Conservation (phyloP, 2,113 vertebrate genomes). For the Caretta caretta region DNA sequence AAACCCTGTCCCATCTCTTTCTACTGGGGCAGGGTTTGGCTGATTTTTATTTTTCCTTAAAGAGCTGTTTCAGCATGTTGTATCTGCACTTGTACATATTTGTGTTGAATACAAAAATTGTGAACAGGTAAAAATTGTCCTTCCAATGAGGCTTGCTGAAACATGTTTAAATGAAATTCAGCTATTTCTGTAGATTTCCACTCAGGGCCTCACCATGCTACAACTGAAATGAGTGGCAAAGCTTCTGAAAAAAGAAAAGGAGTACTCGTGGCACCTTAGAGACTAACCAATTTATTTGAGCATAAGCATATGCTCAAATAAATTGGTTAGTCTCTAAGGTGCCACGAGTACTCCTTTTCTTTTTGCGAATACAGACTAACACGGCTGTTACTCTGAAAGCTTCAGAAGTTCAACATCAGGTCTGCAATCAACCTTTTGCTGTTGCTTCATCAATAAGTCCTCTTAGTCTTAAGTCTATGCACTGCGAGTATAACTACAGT, state of each 20-base stretch:
- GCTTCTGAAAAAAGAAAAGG: not conserved
- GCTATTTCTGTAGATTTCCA: not conserved
- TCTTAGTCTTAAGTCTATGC: not conserved
- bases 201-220: not conserved
- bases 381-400: not conserved
- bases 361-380: too few species aligned
- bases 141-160: not conserved
- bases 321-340: too few species aligned
- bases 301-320: too few species aligned
- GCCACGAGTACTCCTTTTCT: too few species aligned
- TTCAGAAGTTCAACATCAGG: not conserved
- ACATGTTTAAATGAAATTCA: not conserved
- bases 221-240: not conserved
- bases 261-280: too few species aligned
- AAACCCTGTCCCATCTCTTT: not conserved
- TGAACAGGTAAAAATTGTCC: not conserved
- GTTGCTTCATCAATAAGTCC: not conserved
- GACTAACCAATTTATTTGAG: too few species aligned
- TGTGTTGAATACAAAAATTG: not conserved
- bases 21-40: not conserved
- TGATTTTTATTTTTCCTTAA: not conserved
- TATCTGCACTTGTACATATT: not conserved
- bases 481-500: accelerated
- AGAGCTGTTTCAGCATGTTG: not conserved
- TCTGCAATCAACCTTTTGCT: not conserved